Conservation (phyloP, 2,797 vertebrate genomes). For the Urosaurus nigricauda region DNA sequence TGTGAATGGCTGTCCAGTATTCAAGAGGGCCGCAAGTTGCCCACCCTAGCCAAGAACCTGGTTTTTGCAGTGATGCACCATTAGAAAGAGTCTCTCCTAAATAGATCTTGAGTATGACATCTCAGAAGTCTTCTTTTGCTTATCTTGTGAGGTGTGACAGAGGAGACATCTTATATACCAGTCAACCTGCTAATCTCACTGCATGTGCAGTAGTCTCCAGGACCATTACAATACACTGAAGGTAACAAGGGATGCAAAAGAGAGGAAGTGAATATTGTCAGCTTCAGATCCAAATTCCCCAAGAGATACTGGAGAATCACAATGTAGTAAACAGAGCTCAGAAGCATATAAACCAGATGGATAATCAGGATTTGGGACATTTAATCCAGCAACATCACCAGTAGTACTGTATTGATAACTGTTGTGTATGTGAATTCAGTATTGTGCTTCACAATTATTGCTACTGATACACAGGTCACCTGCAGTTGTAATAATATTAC, state of each 20-base stretch:
- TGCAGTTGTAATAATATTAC: background rate
- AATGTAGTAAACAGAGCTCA: background rate
- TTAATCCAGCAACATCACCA: background rate
- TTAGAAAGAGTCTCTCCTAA: background rate
- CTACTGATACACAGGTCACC: background rate
- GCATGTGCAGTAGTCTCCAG: background rate
- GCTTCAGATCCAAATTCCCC: background rate
- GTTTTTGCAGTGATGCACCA: background rate
- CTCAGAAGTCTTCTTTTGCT: background rate
- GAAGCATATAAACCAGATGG: background rate
- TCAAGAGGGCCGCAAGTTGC: background rate
- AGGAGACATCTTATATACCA: background rate
- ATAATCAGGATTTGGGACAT: background rate
- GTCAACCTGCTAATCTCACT: background rate
- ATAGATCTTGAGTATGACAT: background rate
- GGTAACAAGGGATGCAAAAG: background rate
- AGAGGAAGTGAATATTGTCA: background rate
- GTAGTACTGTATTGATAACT: background rate
- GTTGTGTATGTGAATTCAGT: background rate
- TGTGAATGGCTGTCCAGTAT: background rate
- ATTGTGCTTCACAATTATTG: background rate
- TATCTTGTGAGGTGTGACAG: background rate
- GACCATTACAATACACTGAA: background rate
- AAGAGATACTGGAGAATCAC: background rate
- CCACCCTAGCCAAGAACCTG: background rate